Evolutionary conservation across 1,140 invertebrate genomes (phyloP), one percentile per base, ranked within the genome.

Genomic region (Zaprionus africanus): DNA sequence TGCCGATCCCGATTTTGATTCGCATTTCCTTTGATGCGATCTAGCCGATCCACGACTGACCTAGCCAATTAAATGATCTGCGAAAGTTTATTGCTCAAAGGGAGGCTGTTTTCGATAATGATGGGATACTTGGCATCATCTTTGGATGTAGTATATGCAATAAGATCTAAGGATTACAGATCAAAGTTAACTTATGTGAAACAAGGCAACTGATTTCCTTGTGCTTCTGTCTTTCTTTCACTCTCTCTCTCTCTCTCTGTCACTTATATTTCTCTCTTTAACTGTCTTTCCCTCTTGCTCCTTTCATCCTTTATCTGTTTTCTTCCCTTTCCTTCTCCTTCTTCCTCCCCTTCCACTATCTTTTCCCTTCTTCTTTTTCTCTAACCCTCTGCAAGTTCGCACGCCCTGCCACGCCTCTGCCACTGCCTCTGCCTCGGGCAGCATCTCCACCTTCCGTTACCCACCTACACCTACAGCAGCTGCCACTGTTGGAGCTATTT

Each of bases 401-500:
- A 56, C 19, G 19, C 57, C 31, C 13, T 72, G 43, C 54, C 70
- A 66, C 56, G 62, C 34, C 7, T 17, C 26, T 19, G 1, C 4
- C 1, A n/a, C n/a, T n/a, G n/a, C n/a, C n/a, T 15, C 19, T n/a
- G 41, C 41, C 9, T 2, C 59, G 1, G 26, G 15, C n/a, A 36
- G n/a, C 19, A 17, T 22, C 58, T 31, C 7, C 34, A 24, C 1
- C 53, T 22, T 7, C 53, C 19, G 2, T n/a, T 26, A 7, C 36
- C 24, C 17, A 9, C 6, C 19, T n/a, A 13, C 19, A 38, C 15
- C 19, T 60, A 2, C 51, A 17, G 22, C 36, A 61, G 36, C 63
- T 34, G 53, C 46, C 46, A 22, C 41, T 17, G 24, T 54, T 53
- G 24, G 28, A 28, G 41, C 59, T 75, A 75, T 75, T 75, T 75